Conservation (phyloP, 1,140 invertebrate genomes). For the Oryzaephilus surinamensis region DNA sequence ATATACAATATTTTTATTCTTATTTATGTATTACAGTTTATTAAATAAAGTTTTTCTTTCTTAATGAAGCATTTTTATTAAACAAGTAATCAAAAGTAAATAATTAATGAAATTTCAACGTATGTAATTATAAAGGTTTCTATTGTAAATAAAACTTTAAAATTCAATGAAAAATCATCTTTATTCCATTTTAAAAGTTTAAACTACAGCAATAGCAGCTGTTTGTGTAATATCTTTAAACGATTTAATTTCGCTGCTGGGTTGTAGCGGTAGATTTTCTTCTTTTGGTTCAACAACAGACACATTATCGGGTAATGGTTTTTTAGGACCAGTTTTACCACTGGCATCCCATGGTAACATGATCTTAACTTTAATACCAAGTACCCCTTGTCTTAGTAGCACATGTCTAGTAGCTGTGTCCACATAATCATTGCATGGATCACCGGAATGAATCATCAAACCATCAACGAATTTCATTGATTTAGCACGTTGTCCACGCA, state of each 20-base stretch:
- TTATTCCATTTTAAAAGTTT: constrained; percentile 9
- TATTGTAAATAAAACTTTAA: constrained; percentile 13
- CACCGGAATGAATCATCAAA: constrained; percentile 99
- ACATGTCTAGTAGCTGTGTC: constrained; percentile 97
- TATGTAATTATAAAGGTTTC: no score
- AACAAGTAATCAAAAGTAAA: no score
- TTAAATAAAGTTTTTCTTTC: no score
- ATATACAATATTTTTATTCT: no score
- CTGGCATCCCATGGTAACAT: constrained; percentile 97
- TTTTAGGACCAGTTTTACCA: constrained; percentile 95
- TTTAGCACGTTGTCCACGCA: constrained; percentile 97
- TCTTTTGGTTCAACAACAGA: constrained; percentile 91
- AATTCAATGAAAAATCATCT: no score
- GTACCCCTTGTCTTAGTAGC: constrained; percentile 85
- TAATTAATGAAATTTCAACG: neutral
- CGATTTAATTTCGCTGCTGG: constrained; percentile 52
- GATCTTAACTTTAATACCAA: constrained; percentile 93
- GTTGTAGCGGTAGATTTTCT: constrained; percentile 52
- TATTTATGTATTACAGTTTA: no score
- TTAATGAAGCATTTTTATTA: no score
- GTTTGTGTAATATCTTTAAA: constrained; percentile 38
- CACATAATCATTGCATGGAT: constrained; percentile 97
- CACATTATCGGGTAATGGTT: constrained; percentile 94
- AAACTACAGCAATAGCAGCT: constrained; percentile 31
- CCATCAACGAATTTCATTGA: constrained; percentile 99